Base-by-base conservation (phyloP, 2,888 invertebrate species). In the Aromia moschata region DNA sequence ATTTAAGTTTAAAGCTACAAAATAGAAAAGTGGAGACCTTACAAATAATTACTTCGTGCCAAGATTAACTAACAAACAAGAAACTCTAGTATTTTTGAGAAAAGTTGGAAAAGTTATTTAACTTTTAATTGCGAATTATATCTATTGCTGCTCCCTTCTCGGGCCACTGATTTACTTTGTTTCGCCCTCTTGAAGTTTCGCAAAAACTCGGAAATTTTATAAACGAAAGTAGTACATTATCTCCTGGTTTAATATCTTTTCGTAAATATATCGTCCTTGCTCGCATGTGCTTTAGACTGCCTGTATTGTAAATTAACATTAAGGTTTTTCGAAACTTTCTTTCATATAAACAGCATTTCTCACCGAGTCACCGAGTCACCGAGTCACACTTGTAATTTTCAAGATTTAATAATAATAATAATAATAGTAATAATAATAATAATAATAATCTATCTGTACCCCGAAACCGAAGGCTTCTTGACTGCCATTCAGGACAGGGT, bases 121-220 rank as follows among this genome's bases (percentile, higher is more conserved):
- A 61, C 49, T 61, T 61, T 61, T 61, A 61, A 61, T 61, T 61
- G 49, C 41, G 36, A 61, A 60, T 51, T 51, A 56, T 60, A 56
- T 56, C 49, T 56, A 55, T 41, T 47, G 46, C 16, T 17, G 40
- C 47, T 18, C 11, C 38, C 36, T 33, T 33, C 37, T 18, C 14
- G 20, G 2, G 20, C 5, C 17, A 40, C 16, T 16, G 17, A 43
- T 17, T 36, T 33, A 46, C 18, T 46, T 47, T 36, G 17, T 33
- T 33, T 16, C 33, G 10, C n/a, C 10, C 17, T 7, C 17, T 31
- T 31, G 3, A 25, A 25, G 7, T n/a, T 45, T 31, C 33, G 33
- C 16, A 3, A 30, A 45, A 31, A n/a, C 25, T 44, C 11, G 25
- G 12, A 20, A 15, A 12, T 16, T 45, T 45, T 31, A 31, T 45